Evolutionary conservation across 2,797 vertebrate species (phyloP), one percentile per base, ranked within the genome.

Genomic region (Naso thynnoides): DNA sequence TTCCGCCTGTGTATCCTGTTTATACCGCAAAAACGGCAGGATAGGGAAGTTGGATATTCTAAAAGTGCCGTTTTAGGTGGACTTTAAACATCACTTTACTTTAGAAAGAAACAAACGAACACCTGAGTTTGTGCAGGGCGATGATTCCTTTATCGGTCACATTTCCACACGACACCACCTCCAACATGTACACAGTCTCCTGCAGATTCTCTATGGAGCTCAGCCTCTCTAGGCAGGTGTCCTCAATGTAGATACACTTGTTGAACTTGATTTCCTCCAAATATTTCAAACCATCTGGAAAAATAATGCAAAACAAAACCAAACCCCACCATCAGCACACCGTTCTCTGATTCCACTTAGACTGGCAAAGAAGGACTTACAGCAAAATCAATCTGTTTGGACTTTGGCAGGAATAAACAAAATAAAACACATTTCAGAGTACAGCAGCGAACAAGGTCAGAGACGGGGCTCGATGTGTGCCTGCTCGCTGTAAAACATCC

Each of bases 201-300:
- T 95, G 97, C 53, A 99, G 93, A 10, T 83, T 97, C 84, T 92
- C 90, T 0, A 94, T 91, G 10, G 95, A 89, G 55, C 96, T 95
- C 78, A 99, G 88, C 75, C 88, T 94, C 91, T 97, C 93, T 91
- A 99, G 92, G 78, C 97, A 98, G 7, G 77, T 0, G 6, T 99
- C 98, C 74, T 97, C 95, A 0, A 99, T 95, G 89, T 99, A 99
- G 44, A 96, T 95, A 71, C 97, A 97, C 84, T 95, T 97, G 72
- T 90, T 94, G 16, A 99, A 83, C 73, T 86, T 96, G 57, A 99
- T 95, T 85, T 98, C 96, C 10, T 95, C 94, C 29, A 99, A 76
- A 3, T 96, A 82, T 55, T 96, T 86, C 47, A 99, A 91, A 59
- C 95, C 96, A n/a, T 97, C 98, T 99, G 70, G 27, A 76, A 39